Base-by-base conservation (phyloP, 1,140 invertebrate genomes). In the Aphelinus certus region DNA sequence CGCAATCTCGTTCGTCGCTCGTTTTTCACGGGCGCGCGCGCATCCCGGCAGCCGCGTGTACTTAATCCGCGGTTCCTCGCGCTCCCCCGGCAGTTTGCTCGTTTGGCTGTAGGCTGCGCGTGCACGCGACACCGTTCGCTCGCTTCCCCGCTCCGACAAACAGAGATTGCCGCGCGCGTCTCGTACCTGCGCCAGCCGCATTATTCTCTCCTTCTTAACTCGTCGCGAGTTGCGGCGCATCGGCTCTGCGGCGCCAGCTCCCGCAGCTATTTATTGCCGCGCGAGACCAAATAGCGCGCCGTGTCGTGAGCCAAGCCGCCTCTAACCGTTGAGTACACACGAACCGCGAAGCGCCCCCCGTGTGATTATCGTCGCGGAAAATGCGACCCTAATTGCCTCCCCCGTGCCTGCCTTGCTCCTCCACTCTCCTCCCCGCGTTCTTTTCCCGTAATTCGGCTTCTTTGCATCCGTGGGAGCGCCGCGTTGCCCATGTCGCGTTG, bases 361-460 rank as follows among this genome's bases (percentile, higher is more conserved):
- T 78, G 77, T 81, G 78, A 78, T 79, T 81, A 79, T 67, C 70
- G 74, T 77, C 65, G 72, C 77, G 66, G 62, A 77, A 81, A 81
- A 77, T 75, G 75, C 76, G 77, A 73, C 66, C 62, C 58, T 73
- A 58, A 73, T 47, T 66, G 62, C 60, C 2, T 46, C 3, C 61
- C 7, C 61, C 9, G 2, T 1, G 58, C 58, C 45, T 60, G 58
- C 58, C 45, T 43, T 46, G 45, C 60, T 7, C 51, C 45, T 42
- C 45, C 6, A 10, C 51, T 43, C 49, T 2, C 26, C 65, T 67
- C 26, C 3, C 49, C 51, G 7, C 43, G 10, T 43, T 67, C 3
- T 46, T 45, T 57, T 67, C 7, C 45, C 53, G 45, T 0, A 49
- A 26, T 45, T 10, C 46, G 42, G 55, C n/a, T 67, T 67, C 51